A percentile compares a stretch with the other conserved stretches of the same genome.
phyloP scores from a whole-genome alignment of 2,888 invertebrate species.

The Lacanobia wlatinum region DNA sequence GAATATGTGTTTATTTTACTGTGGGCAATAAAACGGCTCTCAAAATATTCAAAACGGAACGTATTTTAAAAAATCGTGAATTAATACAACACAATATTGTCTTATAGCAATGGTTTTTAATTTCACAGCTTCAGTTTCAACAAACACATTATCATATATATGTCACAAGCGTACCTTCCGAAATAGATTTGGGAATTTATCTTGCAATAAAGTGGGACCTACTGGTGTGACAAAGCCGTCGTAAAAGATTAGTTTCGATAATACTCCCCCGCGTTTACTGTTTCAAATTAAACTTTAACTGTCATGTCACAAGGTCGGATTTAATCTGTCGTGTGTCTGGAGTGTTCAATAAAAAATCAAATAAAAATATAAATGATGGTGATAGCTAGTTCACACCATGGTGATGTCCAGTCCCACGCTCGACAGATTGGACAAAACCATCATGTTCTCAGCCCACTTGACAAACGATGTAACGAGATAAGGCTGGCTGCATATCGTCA shows the following conservation, averaged over 20 bases:
- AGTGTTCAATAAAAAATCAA: conserved; percentile 81
- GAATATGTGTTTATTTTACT: conserved; percentile 68
- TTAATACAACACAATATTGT: conserved; percentile 61
- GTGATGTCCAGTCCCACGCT: conserved; percentile 80
- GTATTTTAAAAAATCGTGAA: conserved; percentile 49
- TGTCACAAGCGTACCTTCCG: conserved; percentile 74
- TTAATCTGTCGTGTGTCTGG: conserved; percentile 57
- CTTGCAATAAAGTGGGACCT: conserved; percentile 75
- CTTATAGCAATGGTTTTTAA: conserved; percentile 67
- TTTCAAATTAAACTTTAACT: conserved; percentile 64
- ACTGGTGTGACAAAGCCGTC: conserved; percentile 75
- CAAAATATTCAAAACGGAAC: conserved; percentile 58
- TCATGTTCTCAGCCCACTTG: conserved; percentile 78
- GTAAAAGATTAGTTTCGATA: conserved; percentile 72
- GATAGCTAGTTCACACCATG: conserved; percentile 83
- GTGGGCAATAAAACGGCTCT: conserved; percentile 56
- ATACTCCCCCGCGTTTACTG: conserved; percentile 48
- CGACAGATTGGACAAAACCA: conserved; percentile 67
- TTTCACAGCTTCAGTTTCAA: conserved; percentile 76
- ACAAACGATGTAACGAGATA: conserved; percentile 65
- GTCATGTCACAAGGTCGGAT: conserved; percentile 48
- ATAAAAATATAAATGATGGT: conserved; percentile 85
- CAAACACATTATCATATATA: conserved; percentile 76
- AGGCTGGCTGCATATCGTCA: conserved; percentile 39
- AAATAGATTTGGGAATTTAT: conserved; percentile 76